Base-by-base conservation (phyloP, 2,888 invertebrate species). In the Mythimna pallens region DNA sequence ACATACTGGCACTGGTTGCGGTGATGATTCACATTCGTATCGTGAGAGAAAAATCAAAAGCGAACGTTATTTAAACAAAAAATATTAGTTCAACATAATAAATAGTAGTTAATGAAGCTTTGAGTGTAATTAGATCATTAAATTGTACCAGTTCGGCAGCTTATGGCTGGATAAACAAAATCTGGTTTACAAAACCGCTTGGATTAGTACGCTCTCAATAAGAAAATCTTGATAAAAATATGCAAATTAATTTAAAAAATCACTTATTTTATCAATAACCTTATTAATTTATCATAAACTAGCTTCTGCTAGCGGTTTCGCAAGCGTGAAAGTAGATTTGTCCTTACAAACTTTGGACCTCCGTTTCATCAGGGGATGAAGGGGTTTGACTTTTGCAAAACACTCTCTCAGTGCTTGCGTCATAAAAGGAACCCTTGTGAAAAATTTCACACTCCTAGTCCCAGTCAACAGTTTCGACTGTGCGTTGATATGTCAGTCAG, bases 111-210 rank as follows among this genome's bases (percentile, higher is more conserved):
- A 81, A 76, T 74, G 43, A 65, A 57, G 30, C n/a, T 65, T 66
- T n/a, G 47, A 80, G 36, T 58, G 71, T 83, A 83, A 78, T 80
- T 78, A 73, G 71, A 76, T 71, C 76, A 73, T 76, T 80, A 70
- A 75, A 36, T 40, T 55, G 62, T 65, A 77, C 85, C 73, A 68
- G 78, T 82, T 80, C 10, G 14, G 47, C 67, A 73, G 73, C 82
- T 78, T 70, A 65, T 74, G 62, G n/a, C 30, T 58, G 4, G 62
- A 75, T 75, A 73, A 72, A 67, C 59, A 59, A 80, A 73, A 73
- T 76, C 64, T 75, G 36, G 70, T 75, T 79, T 75, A 70, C 47
- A 43, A 62, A 59, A 47, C 17, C 47, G 47, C 47, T 69, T 65
- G 22, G n/a, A 58, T 55, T 20, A 22, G 55, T 55, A 77, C 14